Evolutionary conservation across 2,888 invertebrate species (phyloP), one percentile per base, ranked within the genome.

Genomic region (Synergus laeviventris): DNA sequence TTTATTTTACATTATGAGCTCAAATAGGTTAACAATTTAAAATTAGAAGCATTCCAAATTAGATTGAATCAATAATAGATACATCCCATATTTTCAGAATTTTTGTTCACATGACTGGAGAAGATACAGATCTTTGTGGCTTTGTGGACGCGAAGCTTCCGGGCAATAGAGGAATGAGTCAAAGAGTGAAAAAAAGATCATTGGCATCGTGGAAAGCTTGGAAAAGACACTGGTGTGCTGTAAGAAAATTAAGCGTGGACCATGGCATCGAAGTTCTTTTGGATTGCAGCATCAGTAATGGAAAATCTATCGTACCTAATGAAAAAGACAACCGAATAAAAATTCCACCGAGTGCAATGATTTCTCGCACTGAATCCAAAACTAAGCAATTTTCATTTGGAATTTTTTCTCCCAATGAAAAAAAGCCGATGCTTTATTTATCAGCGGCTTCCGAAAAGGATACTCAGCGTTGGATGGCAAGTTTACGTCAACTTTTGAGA

Each of bases 351-450:
- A 93, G 93, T 62, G 93, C 94, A 73, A 91, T 93, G 38, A 92
- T 95, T 39, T 93, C 93, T 78, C 91, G 95, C 76, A 93, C 94
- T 4, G 94, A 94, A 85, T 95, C 95, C 18, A 93, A 94, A 83
- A 93, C 94, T 3, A 94, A 95, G 82, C 93, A 93, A 45, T 94
- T 94, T 86, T 94, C 95, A 14, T 95, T 95, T 86, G 95, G 94
- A 3, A 93, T 95, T 78, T 94, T 95, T 85, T 92, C 93, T 9
- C 86, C 91, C 0, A 92, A 92, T 16, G 93, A 92, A 56, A 91
- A 93, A 74, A 94, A 94, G 85, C 94, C 95, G 0, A 91, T 94
- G 16, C 89, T 95, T 18, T 93, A 94, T 80, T 91, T 95, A 77
- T 94, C 94, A 0, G 94, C 94, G 0, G 92, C 90, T 75, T 93